Conservation (phyloP, 2,888 invertebrate genomes). For the Hypolimnas misippus region DNA sequence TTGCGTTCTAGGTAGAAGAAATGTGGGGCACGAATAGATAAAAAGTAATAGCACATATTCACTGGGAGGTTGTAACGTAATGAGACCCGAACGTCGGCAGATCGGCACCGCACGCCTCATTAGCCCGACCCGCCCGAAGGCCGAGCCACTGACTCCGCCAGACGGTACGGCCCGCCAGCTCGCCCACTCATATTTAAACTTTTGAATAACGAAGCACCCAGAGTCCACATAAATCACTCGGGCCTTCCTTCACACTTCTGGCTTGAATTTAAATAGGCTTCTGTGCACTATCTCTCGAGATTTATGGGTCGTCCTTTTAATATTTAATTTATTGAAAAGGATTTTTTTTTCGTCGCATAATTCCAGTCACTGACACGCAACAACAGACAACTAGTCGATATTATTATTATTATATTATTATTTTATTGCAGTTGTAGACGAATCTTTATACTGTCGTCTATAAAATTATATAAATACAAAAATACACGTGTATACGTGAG, state of each 20-base stretch:
- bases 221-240: constrained; percentile 71
- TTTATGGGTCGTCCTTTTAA: constrained; percentile 55
- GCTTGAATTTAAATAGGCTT: constrained; percentile 76
- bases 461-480: too few relatives aligned
- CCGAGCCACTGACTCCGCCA: constrained; percentile 7
- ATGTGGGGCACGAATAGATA: constrained; percentile 23
- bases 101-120: constrained; percentile 39
- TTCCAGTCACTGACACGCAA: too few relatives aligned
- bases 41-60: constrained; percentile 30
- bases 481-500: constrained; percentile 2
- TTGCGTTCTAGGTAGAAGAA: constrained; percentile 13
- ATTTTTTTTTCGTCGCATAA: constrained; percentile 16
- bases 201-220: constrained; percentile 64
- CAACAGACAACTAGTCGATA: too few relatives aligned
- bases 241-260: constrained; percentile 74
- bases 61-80: constrained; percentile 23
- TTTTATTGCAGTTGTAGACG: too few relatives aligned
- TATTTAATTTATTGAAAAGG: constrained; percentile 23
- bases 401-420: too few relatives aligned
- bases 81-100: constrained; percentile 24
- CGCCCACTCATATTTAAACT: constrained; percentile 72
- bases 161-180: constrained; percentile 22
- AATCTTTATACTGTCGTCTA: too few relatives aligned
- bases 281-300: constrained; percentile 69
- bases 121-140: constrained; percentile 41